Percentiles rank a stretch among this genome's conserved stretches.
Evolutionary conservation across 2,888 invertebrate species (phyloP).

Genomic region (Celastrina argiolus): DNA sequence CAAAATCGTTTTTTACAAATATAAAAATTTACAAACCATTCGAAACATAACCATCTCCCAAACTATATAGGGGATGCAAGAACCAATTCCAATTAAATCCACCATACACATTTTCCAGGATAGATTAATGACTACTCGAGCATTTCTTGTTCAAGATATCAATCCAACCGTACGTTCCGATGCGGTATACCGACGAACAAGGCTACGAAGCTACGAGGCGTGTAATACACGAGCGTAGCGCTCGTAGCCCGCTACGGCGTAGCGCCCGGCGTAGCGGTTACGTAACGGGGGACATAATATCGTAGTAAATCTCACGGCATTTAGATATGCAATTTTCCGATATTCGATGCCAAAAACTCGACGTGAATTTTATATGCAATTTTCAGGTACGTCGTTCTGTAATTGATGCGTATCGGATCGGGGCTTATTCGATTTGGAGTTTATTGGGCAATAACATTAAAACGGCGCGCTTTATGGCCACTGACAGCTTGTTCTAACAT

Average conservation of each 20-base stretch:
- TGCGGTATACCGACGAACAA: background rate
- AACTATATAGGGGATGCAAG: too few species aligned
- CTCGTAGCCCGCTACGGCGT: slow-evolving; percentile 15
- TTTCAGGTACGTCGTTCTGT: slow-evolving; percentile 1
- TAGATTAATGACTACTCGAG: too few species aligned
- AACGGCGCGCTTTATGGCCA: background rate
- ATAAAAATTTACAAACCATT: too few species aligned
- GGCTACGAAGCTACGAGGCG: slow-evolving; percentile 5
- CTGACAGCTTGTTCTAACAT: slow-evolving; percentile 1
- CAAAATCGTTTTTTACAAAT: too few species aligned
- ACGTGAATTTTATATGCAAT: slow-evolving; percentile 4
- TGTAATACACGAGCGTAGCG: slow-evolving; percentile 25
- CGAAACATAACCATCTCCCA: too few species aligned
- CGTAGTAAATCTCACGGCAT: slow-evolving; percentile 13
- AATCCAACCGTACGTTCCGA: background rate
- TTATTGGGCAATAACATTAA: background rate
- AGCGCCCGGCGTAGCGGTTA: background rate
- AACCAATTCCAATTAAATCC: too few species aligned
- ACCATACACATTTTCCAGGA: too few species aligned
- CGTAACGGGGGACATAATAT: slow-evolving; percentile 2
- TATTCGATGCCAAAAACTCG: slow-evolving; percentile 9
- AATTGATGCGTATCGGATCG: slow-evolving; percentile 5
- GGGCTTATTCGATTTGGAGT: slow-evolving; percentile 9
- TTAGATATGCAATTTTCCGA: slow-evolving; percentile 9
- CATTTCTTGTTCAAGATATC: background rate